phyloP scores from a whole-genome alignment of 2,888 invertebrate genomes.

The Spodoptera exigua region DNA sequence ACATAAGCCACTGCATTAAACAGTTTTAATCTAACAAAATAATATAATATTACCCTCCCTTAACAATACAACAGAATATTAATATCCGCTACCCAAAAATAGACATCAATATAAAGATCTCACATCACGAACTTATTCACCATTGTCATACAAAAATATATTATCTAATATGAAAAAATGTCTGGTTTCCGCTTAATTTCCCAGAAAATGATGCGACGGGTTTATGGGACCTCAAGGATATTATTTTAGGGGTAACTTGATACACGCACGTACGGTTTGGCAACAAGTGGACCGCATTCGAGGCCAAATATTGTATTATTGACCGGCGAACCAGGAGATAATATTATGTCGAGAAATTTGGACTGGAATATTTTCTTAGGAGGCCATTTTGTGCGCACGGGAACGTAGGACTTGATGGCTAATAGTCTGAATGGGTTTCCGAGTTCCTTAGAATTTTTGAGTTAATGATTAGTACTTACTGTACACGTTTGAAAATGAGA shows the following conservation, averaged over 20 bases:
- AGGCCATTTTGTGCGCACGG: no score
- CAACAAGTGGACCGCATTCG: conserved; percentile 72
- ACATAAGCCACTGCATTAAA: background rate
- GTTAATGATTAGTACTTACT: no score
- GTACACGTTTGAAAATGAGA: no score
- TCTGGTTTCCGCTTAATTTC: conserved; percentile 74
- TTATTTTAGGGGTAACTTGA: conserved; percentile 75
- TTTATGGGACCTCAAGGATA: conserved; percentile 66
- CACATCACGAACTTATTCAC: conserved; percentile 11
- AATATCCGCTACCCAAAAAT: conserved; percentile 4
- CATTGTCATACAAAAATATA: conserved; percentile 41
- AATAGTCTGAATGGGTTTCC: no score
- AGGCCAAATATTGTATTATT: conserved; percentile 52
- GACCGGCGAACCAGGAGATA: conserved; percentile 38
- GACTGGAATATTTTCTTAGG: no score
- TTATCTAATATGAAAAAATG: conserved; percentile 57
- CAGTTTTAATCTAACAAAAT: background rate
- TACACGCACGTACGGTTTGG: conserved; percentile 69
- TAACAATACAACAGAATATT: background rate
- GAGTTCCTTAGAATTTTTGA: no score
- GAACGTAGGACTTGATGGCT: no score
- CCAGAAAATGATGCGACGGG: conserved; percentile 56
- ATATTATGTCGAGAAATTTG: conserved; percentile 17
- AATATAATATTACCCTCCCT: background rate
- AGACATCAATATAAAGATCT: conserved; percentile 12